Base-by-base conservation (phyloP, 2,113 vertebrate species). In the Gallinago undulata region DNA sequence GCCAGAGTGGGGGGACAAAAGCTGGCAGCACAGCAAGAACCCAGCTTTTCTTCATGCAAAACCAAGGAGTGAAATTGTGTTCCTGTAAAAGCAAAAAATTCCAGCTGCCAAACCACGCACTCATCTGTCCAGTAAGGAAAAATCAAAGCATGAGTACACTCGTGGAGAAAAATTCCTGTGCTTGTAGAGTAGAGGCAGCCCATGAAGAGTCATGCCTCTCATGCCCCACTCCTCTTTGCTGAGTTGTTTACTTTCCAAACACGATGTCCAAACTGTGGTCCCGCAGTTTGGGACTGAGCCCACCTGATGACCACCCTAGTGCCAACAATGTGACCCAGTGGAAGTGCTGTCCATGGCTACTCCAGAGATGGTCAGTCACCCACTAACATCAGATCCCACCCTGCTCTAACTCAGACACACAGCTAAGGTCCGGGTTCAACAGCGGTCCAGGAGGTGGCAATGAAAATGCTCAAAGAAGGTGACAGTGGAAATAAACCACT, bases 311-410 rank as follows among this genome's bases (percentile, higher is more conserved):
- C 9, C 19, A 4, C 17, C 12, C 11, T 35, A 27, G 13, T 5
- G 30, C 30, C n/a, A 59, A 14, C 0, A 2, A 8, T 7, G 28
- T 0, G 6, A 23, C 3, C 5, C 10, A 1, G 6, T 72, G 57
- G 47, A 45, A 39, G 30, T 33, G 14, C 8, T 62, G 7, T 13
- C 57, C 43, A 2, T 25, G 57, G 37, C 45, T 31, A 19, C 35
- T 25, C n/a, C 16, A 22, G 37, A 45, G 37, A 22, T 75, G 55
- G 10, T 28, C n/a, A 86, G 13, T 19, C n/a, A 79, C 8, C 30
- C 3, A 8, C 9, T 17, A 55, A 51, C 10, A 63, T 2, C 47
- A 59, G 18, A 7, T 74, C 8, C 11, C 9, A 3, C 21, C 22
- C 24, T 25, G 13, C n/a, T 68, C 18, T 25, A 7, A 11, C 5